phyloP scores from a whole-genome alignment of 2,888 invertebrate genomes.

The Eilema depressum region DNA sequence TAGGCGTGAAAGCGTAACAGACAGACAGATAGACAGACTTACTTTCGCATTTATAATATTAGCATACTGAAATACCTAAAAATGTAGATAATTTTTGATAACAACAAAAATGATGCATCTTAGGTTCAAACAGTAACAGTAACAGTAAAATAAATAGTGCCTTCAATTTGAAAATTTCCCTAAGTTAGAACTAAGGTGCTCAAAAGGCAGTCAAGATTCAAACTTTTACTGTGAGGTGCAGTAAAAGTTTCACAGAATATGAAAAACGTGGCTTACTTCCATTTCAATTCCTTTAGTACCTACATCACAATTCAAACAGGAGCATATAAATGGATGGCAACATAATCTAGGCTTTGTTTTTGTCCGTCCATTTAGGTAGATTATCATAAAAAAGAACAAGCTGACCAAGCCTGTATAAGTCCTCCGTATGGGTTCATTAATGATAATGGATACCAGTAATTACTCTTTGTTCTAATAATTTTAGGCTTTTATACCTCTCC shows the following conservation, averaged over 20 bases:
- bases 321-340: background rate
- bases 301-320: background rate
- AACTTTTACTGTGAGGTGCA: background rate
- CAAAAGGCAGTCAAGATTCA: background rate
- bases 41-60: no score
- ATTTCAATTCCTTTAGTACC: no score
- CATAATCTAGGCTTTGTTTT: background rate
- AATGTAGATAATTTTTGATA: background rate
- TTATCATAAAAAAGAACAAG: conserved; percentile 43
- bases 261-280: background rate
- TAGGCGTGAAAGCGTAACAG: no score
- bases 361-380: background rate
- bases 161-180: no score
- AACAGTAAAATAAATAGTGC: no score
- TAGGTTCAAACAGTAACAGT: no score
- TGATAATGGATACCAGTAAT: conserved; percentile 72
- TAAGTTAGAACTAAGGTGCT: no score
- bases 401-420: conserved; percentile 43
- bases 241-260: background rate
- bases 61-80: background rate
- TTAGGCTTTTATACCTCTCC: conserved; percentile 66
- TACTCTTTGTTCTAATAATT: conserved; percentile 74
- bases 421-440: conserved; percentile 67
- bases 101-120: no score
- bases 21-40: no score